These are phyloP conservation scores for Anhinga rufa DNA, from an alignment of 2,113 vertebrate genomes.

Conservation along the genomic window DNA sequence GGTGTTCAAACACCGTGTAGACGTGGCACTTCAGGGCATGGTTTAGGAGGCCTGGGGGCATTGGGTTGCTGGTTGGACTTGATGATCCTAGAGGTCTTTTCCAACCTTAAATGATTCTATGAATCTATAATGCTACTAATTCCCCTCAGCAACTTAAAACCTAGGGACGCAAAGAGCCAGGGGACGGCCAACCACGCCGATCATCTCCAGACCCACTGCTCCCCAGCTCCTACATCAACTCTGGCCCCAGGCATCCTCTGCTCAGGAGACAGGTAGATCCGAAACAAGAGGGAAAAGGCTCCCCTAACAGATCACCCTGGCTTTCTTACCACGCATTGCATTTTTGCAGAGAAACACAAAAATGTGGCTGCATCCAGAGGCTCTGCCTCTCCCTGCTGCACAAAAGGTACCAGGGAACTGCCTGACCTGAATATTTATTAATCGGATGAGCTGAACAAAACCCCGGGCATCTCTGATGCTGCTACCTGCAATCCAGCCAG, in stretches of 20 bases:
- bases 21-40: no score
- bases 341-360: not conserved
- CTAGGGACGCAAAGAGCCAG: not conserved
- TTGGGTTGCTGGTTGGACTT: no score
- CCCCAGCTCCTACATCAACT: not conserved
- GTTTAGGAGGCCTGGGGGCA: no score
- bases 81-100: no score
- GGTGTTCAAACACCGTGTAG: no score
- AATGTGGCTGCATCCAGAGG: not conserved
- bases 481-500: not conserved
- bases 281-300: not conserved
- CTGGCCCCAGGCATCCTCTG: not conserved
- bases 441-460: not conserved
- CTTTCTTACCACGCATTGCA: not conserved
- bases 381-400: not conserved
- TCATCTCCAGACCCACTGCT: not conserved
- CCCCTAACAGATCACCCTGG: rapidly evolving
- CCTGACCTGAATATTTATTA: not conserved
- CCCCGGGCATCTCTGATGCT: not conserved
- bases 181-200: rapidly evolving
- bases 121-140: no score
- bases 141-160: not conserved
- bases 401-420: not conserved
- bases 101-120: no score
- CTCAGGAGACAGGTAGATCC: not conserved